Evolutionary conservation across 2,113 vertebrate species (phyloP).

Genomic region (Bathybates hornii): DNA sequence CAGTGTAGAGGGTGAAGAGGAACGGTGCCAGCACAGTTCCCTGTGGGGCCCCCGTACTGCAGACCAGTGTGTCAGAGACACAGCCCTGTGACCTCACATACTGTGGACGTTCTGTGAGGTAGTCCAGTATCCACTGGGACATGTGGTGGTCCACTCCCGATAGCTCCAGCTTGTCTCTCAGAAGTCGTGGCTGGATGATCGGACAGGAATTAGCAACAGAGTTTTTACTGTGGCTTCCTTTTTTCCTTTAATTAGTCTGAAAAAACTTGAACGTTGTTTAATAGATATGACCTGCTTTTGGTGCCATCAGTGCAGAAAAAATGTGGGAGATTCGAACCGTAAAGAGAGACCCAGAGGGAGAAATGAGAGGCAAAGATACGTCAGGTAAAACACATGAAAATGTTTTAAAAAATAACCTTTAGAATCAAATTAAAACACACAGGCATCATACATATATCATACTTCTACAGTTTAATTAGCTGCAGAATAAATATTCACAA

Average conservation of each 20-base stretch:
- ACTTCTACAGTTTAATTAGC: neutral
- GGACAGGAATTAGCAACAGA: neutral
- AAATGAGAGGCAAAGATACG: neutral
- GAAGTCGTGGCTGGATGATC: too few relatives aligned
- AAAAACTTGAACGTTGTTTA: neutral
- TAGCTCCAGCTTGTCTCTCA: too few relatives aligned
- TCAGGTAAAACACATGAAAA: neutral
- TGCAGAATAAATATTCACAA: neutral
- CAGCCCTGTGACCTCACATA: too few relatives aligned
- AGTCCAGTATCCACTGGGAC: too few relatives aligned
- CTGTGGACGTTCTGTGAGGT: too few relatives aligned
- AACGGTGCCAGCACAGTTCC: too few relatives aligned
- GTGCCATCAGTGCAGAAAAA: neutral
- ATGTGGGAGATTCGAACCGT: neutral
- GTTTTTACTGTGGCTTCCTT: neutral
- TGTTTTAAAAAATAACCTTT: neutral
- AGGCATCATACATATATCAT: neutral
- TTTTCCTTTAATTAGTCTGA: neutral
- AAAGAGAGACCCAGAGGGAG: neutral
- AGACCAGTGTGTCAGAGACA: too few relatives aligned
- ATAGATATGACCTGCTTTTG: neutral
- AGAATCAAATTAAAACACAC: neutral
- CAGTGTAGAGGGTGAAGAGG: too few relatives aligned
- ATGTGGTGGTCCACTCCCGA: too few relatives aligned
- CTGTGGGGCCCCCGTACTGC: too few relatives aligned